A percentile compares a stretch with the other conserved stretches of the same genome.
phyloP scores from a whole-genome alignment of 2,797 vertebrate species.

The Podargus strigoides region DNA sequence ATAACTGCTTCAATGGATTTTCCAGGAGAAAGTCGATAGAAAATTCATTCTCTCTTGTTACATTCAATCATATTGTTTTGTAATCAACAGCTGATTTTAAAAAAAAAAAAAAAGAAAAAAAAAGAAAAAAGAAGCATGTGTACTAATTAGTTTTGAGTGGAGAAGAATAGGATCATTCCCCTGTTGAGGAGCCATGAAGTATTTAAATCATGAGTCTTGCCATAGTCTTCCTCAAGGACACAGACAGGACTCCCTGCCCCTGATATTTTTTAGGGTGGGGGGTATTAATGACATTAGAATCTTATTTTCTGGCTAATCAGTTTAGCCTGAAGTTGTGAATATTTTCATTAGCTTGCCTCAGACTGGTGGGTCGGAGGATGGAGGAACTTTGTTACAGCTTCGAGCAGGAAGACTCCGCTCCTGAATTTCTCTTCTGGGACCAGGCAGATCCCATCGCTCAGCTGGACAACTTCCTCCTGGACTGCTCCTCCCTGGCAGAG shows the following conservation, averaged over 20 bases:
- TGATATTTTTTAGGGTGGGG: neutral
- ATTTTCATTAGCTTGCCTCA: neutral
- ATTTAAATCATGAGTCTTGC: slow-evolving; percentile 66
- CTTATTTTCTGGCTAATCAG: rapidly evolving
- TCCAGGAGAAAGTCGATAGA: neutral
- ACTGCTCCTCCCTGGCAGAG: slow-evolving; percentile 48
- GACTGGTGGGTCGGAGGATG: slow-evolving; percentile 11
- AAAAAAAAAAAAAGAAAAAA: no score
- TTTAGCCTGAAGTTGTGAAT: neutral
- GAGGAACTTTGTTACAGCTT: slow-evolving; percentile 74
- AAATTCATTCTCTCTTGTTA: neutral
- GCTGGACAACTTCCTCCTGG: slow-evolving; percentile 67
- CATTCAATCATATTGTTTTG: neutral
- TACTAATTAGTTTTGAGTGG: slow-evolving; percentile 70
- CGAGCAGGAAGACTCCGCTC: slow-evolving; percentile 67
- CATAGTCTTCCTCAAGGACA: neutral
- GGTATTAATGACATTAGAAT: neutral
- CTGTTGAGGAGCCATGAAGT: slow-evolving; percentile 56
- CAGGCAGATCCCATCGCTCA: slow-evolving; percentile 64
- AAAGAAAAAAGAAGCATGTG: slow-evolving; percentile 35
- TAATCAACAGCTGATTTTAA: neutral
- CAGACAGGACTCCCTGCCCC: neutral
- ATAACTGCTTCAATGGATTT: neutral
- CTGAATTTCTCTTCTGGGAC: slow-evolving; percentile 76
- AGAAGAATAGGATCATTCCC: slow-evolving; percentile 61